Evolutionary conservation across 2,113 vertebrate genomes (phyloP).

Genomic region (Urocolius indicus): DNA sequence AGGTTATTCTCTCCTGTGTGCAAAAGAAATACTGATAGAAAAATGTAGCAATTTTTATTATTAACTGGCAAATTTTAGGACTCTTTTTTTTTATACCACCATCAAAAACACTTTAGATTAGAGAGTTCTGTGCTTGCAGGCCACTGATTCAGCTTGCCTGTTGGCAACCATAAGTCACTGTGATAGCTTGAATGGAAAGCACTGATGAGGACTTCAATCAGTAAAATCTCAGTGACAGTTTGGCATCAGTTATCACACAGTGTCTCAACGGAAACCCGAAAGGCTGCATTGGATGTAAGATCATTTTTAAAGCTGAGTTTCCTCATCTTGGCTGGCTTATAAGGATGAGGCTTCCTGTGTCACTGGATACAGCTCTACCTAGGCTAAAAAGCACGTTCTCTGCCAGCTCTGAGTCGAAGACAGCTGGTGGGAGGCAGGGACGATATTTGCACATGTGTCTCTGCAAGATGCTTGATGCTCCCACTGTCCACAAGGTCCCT

Average conservation of each 20-base stretch:
- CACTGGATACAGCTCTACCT: background rate
- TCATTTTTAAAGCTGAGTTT: background rate
- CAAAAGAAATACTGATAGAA: background rate
- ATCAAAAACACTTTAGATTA: background rate
- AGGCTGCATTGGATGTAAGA: background rate
- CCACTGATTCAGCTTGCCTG: background rate
- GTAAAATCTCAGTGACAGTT: background rate
- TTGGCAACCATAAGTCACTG: background rate
- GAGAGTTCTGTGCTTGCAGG: background rate
- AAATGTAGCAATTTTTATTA: background rate
- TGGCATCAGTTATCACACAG: background rate
- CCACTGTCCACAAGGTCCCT: background rate
- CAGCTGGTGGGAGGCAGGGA: background rate
- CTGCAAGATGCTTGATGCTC: background rate
- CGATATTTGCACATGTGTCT: background rate
- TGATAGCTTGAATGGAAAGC: background rate
- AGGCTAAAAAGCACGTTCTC: background rate
- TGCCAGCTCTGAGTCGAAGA: background rate
- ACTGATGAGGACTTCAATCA: background rate
- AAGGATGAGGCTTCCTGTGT: background rate
- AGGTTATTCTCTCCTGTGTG: background rate
- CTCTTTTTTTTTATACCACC: background rate
- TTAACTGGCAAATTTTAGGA: background rate
- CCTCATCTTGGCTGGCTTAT: background rate
- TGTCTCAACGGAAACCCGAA: background rate